Evolutionary conservation across 2,113 vertebrate genomes (phyloP), one percentile per base, ranked within the genome.

Genomic region (Andinoacara biseriatus): DNA sequence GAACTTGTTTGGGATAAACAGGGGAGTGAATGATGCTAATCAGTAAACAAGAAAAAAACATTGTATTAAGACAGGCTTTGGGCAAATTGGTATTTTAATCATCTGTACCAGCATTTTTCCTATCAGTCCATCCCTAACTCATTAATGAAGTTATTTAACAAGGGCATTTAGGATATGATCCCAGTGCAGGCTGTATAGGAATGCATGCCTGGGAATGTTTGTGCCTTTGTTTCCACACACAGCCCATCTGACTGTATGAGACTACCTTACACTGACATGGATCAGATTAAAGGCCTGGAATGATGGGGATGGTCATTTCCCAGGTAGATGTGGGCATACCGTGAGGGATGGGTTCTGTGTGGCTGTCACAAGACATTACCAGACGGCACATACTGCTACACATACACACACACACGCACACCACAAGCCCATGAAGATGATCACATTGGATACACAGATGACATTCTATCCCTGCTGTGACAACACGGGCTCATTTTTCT

Each of bases 361-460:
- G 90, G 78, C 89, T 94, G 92, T 94, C 93, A 93, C 65, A 86
- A 89, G 85, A 81, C 81, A 91, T 95, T 93, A 94, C 83, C 84
- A 92, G 80, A 89, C 86, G 38, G 81, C 82, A 76, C 84, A 80
- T 79, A 92, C 84, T 22, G 90, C 87, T 82, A 74, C 79, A 74
- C 90, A 87, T 83, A 82, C 79, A 22, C 10, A 7, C 26, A 26
- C 26, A 0, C 46, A 14, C 67, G 13, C 67, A 72, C 67, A 72
- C 88, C 86, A 74, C 89, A 78, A 91, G 86, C 90, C 87, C 87
- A 86, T 93, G 93, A 94, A 94, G 94, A 96, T 94, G 93, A 95
- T 95, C 91, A 93, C 92, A 94, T 95, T 94, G 94, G 95, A 95
- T 95, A 92, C 93, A 94, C 93, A 94, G 91, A 94, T 95, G 93